Evolutionary conservation across 1,140 invertebrate species (phyloP), one percentile per base, ranked within the genome.

Genomic region (Drosophila mojavensis): DNA sequence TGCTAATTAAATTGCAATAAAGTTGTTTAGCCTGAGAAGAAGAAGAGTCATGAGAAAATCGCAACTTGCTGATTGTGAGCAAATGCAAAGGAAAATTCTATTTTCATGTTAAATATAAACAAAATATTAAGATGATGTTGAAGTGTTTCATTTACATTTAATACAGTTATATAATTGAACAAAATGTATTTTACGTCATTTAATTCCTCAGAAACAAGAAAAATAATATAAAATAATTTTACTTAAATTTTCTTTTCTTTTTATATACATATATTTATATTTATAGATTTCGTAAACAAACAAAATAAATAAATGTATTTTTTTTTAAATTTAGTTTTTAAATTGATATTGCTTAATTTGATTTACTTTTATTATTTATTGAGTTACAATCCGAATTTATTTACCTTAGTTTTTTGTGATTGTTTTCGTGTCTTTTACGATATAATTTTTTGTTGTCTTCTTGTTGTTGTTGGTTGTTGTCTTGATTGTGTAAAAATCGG

Each of bases 401-500:
- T 88, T 89, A 89, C 84, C 84, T 89, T 89, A 89, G 84, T 89
- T 88, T 39, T 24, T 30, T 68, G 84, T 89, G 84, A 89, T 89
- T 89, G 84, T 88, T 78, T 84, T 83, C 72, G 84, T 89, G 80
- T 89, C 80, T 89, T 89, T 82, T 84, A 47, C 66, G 59, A 75
- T 88, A 88, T 64, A 64, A 61, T 64, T 69, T 48, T 0, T 30
- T 30, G 3, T 69, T 86, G 70, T 83, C 71, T 79, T 78, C 56
- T 69, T 81, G 33, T 75, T 69, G 67, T 68, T 69, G 67, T 68
- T 79, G 72, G 68, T 79, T 47, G 41, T 58, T 55, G 56, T 60
- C 33, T 77, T 62, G 63, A 56, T 80, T 72, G 61, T 72, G 69
- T 79, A 74, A 84, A 85, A 88, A 76, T 86, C 78, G 84, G 84